Evolutionary conservation across 2,113 vertebrate species (phyloP), one percentile per base, ranked within the genome.

Genomic region (Xenopus laevis): DNA sequence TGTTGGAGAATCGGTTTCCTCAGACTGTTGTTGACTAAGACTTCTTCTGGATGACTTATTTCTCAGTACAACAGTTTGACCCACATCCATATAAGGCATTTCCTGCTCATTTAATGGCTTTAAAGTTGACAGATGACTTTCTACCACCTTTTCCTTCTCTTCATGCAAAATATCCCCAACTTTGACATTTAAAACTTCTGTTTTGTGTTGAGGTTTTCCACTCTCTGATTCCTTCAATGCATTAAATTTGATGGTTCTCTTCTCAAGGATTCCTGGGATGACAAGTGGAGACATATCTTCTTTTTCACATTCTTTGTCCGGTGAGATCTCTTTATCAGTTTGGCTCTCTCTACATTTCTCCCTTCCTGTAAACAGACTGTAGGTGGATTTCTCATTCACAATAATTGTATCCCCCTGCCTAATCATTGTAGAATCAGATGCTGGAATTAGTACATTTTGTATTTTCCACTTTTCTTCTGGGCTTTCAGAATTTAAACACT

Each of bases 401-500:
- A 81, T 71, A 82, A 79, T 83, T 83, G 71, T 77, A 55, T 86
- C 79, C 85, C 79, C 71, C 84, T 79, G 84, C 86, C 79, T 85
- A 79, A 79, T 78, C 20, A 55, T 78, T 82, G 81, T 83, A 68
- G 84, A 77, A 79, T 82, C 79, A 78, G 85, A 84, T 82, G 80
- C 83, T 80, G 79, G 52, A 80, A 27, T 27, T 27, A 4, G 23
- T 27, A 27, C 23, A 27, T 59, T 70, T 82, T 76, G 83, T 80
- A 79, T 82, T 85, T 88, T 89, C 85, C 86, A 82, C 81, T 83
- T 86, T 82, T 88, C 81, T 80, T 87, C 85, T 67, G 80, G 73
- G 83, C 86, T 86, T 82, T 87, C 86, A 84, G 79, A 83, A 61
- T 82, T 86, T 74, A 81, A 81, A 86, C 78, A 78, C 85, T 85